Evolutionary conservation across 2,113 vertebrate genomes (phyloP), one percentile per base, ranked within the genome.

Genomic region (Nothoprocta perdicaria): DNA sequence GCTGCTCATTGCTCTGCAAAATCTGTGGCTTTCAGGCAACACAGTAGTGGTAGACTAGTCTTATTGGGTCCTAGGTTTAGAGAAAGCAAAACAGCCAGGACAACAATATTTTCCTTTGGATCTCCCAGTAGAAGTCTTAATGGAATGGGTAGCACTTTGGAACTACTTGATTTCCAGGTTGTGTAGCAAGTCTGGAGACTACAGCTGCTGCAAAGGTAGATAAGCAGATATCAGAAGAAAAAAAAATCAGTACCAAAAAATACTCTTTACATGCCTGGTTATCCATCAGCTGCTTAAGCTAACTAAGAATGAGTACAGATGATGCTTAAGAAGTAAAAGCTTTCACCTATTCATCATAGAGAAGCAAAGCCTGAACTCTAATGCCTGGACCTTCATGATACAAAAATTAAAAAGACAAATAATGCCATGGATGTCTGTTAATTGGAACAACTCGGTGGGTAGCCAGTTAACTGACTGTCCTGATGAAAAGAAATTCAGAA

Each of bases 341-440:
- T 71, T 76, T 84, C 60, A 81, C 6, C 13, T 69, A 94, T 94
- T 84, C 38, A 74, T 81, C 46, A 71, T 6, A 7, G 43, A 89
- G 41, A 94, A 84, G 35, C 17, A 80, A 89, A 84, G 19, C 52
- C 29, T 76, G 75, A 92, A 72, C 73, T 80, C 24, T 91, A 92
- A 93, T 89, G 61, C 66, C 86, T 91, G 71, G 85, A 45, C 69
- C 53, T 90, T 91, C 80, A 46, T 6, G 4, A 71, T 6, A 81
- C 58, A 94, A 92, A 84, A 94, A 92, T 89, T 95, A 91, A 60
- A 35, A 95, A 94, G 94, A 96, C 24, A 94, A 94, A 94, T 94
- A 91, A 94, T 86, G 21, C 46, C 67, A 26, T 33, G 41, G 71
- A 22, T 77, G 21, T 48, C 66, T 74, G 77, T 84, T 96, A 95